Conservation (phyloP, 2,888 invertebrate species). For the Brachylomia viminalis region DNA sequence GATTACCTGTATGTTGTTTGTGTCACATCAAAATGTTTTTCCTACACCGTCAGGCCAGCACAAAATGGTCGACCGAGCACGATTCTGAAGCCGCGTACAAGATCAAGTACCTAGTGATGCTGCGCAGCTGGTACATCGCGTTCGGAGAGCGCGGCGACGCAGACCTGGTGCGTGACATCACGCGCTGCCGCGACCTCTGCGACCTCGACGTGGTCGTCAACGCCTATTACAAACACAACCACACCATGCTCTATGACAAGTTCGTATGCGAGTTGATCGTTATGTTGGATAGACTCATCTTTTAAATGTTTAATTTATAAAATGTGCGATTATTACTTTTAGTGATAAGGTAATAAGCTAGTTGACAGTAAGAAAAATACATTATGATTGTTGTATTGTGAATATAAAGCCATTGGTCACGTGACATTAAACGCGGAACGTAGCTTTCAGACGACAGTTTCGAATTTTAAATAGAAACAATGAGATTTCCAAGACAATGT, state of each 20-base stretch:
- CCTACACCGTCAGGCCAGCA: slow-evolving; percentile 50
- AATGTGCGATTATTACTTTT: not conserved
- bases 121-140: slow-evolving; percentile 70
- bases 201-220: slow-evolving; percentile 78
- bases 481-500: too few species aligned
- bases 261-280: slow-evolving; percentile 63
- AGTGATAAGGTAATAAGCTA: not conserved
- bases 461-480: too few species aligned
- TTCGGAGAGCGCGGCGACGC: slow-evolving; percentile 28
- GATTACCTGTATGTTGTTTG: not conserved
- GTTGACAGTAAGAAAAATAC: not conserved
- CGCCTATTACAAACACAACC: slow-evolving; percentile 77
- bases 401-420: not conserved
- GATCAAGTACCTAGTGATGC: slow-evolving; percentile 65
- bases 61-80: slow-evolving; percentile 10
- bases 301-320: too few species aligned
- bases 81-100: slow-evolving; percentile 34
- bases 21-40: not conserved
- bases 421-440: not conserved
- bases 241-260: slow-evolving; percentile 85
- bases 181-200: slow-evolving; percentile 41
- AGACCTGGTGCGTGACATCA: slow-evolving; percentile 45
- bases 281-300: not conserved
- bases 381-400: too few species aligned
- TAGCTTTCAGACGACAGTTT: too few species aligned